Conservation (phyloP, 2,113 vertebrate genomes). For the Ageneiosus marmoratus region DNA sequence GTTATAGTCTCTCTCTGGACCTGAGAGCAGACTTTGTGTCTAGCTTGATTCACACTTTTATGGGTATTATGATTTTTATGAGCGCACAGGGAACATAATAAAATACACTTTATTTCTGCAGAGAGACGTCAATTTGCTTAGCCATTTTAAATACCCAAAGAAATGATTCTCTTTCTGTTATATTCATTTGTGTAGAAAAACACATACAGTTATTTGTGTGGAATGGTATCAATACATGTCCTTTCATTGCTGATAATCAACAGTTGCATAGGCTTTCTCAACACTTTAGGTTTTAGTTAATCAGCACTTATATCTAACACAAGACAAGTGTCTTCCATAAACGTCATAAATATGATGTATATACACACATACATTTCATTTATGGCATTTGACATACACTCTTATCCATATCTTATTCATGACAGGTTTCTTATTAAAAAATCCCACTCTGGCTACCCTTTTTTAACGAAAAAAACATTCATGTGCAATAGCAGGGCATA, state of each 20-base stretch:
- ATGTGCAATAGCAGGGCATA: not conserved
- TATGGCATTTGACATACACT: no score
- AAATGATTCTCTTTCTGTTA: not conserved
- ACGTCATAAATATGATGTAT: not conserved
- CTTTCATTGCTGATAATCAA: not conserved
- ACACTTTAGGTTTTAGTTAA: not conserved
- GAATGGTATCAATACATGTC: not conserved
- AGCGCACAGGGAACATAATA: not conserved
- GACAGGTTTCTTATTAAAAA: not conserved
- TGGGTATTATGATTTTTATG: slow-evolving; percentile 14
- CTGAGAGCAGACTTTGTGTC: not conserved
- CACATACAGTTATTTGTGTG: not conserved
- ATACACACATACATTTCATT: not conserved
- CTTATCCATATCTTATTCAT: no score
- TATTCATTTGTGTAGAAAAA: not conserved
- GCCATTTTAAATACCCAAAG: not conserved
- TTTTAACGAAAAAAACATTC: not conserved
- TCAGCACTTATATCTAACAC: not conserved
- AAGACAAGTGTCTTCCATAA: not conserved
- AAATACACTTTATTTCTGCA: not conserved
- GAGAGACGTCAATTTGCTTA: not conserved
- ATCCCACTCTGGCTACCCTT: not conserved
- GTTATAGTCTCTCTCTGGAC: not conserved
- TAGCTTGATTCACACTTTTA: not conserved
- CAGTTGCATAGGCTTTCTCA: not conserved